phyloP scores from a whole-genome alignment of 2,797 vertebrate species.

The Mionectes olivaceus region DNA sequence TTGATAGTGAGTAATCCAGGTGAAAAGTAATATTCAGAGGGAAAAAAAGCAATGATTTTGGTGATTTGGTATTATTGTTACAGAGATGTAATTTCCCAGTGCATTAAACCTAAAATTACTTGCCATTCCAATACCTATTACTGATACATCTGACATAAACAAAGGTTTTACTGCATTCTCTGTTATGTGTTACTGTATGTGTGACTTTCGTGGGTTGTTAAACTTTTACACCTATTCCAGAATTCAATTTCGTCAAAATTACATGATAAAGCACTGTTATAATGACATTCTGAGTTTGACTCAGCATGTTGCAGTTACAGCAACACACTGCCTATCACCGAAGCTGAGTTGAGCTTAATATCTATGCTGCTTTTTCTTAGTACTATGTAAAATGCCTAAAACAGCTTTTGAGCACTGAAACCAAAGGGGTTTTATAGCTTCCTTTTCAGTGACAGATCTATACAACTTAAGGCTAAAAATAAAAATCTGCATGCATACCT shows the following conservation, averaged over 20 bases:
- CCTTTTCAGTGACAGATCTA: background rate
- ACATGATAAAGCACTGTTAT: constrained; percentile 4
- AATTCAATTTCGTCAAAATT: constrained; percentile 46
- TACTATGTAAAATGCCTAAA: background rate
- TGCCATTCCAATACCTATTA: background rate
- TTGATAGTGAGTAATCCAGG: background rate
- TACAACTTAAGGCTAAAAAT: background rate
- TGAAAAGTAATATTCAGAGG: background rate
- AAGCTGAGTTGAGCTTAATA: constrained; percentile 16
- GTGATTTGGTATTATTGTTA: background rate
- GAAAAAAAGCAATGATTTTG: background rate
- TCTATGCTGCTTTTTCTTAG: constrained; percentile 21
- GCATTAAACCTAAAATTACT: background rate
- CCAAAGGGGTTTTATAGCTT: background rate
- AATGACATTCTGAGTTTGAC: background rate
- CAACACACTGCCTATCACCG: background rate
- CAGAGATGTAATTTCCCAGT: background rate
- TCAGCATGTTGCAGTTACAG: constrained; percentile 20
- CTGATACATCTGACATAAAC: background rate
- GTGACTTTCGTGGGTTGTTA: background rate
- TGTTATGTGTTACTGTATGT: background rate
- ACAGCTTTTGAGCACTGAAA: background rate
- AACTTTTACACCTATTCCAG: constrained; percentile 28
- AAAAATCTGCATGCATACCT: background rate
- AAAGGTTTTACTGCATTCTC: background rate